Base-by-base conservation (phyloP, 2,797 vertebrate genomes). In the Clarias platycephalus region DNA sequence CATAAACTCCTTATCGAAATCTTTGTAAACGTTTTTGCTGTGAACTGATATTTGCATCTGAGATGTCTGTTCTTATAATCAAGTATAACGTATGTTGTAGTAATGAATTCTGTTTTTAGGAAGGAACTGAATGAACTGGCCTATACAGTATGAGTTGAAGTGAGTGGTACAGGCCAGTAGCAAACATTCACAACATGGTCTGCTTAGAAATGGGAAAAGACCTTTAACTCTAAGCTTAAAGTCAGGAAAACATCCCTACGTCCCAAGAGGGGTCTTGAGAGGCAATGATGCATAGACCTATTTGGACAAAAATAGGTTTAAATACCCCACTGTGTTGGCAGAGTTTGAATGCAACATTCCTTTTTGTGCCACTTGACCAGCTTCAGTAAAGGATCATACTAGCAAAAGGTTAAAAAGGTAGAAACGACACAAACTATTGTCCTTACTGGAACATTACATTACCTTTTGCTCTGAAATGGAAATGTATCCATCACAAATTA, bases 171-270 rank as follows among this genome's bases (percentile, higher is more conserved):
- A 37, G 31, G 7, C 22, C 20, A 18, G 31, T 15, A 20, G 31
- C 18, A 40, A 62, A n/a, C 12, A 8, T 62, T 6, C 58, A 62
- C 55, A 79, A 77, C 64, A 79, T 6, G 6, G 1, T 26, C 37
- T 80, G 26, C 15, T 28, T 80, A 49, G 15, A 64, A 62, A 60
- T 77, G 31, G 55, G 75, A 60, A 80, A 64, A 80, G 37, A 80
- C 34, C 60, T 80, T 44, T 49, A 44, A 79, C 31, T 79, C 12
- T 10, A 7, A 49, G 31, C 37, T 49, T 44, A 1, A 63, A 44
- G 77, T 44, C 37, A 80, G 37, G 60, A 28, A 28, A 49, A 80
- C 49, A 80, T 80, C 60, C 9, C n/a, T 20, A n/a, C 0, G 2
- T 80, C 60, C 44, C 37, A 18, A 64, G 60, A 28, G 37, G 34